Percentiles rank a stretch among this genome's conserved stretches.
Conservation (phyloP, 1,140 invertebrate genomes). For the Aphis craccivora region DNA sequence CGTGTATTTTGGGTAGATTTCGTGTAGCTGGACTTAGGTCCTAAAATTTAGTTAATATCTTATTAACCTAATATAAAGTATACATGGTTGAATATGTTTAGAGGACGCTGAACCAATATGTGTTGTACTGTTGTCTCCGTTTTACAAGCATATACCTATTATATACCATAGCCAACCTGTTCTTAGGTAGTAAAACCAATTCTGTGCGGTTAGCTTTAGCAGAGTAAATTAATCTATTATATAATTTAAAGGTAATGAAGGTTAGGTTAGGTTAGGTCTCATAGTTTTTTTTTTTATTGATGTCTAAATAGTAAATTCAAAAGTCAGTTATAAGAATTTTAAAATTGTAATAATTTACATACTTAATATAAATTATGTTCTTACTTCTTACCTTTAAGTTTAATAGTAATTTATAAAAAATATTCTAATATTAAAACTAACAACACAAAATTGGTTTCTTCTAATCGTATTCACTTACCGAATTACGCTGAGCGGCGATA, state of each 20-base stretch:
- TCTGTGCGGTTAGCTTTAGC: background rate
- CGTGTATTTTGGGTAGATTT: background rate
- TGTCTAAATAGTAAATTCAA: background rate
- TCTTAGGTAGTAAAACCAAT: background rate
- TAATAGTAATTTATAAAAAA: background rate
- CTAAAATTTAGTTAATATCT: background rate
- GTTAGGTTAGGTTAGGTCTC: too few relatives aligned
- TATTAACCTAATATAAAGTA: background rate
- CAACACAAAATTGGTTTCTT: background rate
- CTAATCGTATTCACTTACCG: background rate
- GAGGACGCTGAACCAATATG: background rate
- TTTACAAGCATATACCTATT: too few relatives aligned
- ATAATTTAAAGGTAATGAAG: too few relatives aligned
- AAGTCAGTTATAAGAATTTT: background rate
- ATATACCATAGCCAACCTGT: too few relatives aligned
- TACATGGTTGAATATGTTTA: background rate
- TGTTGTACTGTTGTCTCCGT: too few relatives aligned
- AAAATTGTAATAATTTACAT: background rate
- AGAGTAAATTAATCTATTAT: background rate
- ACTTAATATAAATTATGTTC: background rate
- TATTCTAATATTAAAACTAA: background rate
- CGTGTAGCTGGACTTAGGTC: background rate
- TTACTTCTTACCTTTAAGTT: background rate
- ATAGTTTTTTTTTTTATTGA: background rate
- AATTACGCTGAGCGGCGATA: background rate